Evolutionary conservation across 2,888 invertebrate species (phyloP).

Genomic region (Seladonia tumulorum): DNA sequence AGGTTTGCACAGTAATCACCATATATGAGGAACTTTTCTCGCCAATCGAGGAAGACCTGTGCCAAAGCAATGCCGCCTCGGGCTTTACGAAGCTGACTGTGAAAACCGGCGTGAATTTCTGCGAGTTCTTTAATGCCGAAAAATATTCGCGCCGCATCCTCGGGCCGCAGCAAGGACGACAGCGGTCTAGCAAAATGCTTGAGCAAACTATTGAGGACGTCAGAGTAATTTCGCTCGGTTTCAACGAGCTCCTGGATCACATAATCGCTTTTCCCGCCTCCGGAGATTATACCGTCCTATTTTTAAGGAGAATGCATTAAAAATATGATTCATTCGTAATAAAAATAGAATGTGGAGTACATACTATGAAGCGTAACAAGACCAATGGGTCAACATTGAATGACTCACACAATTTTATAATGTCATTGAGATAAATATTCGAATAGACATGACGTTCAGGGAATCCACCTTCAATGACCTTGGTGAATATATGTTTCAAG

Average conservation of each 20-base stretch:
- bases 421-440: neutral
- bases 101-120: slow-evolving; percentile 94
- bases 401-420: slow-evolving; percentile 25
- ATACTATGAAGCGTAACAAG: slow-evolving; percentile 30
- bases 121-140: slow-evolving; percentile 94
- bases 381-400: slow-evolving; percentile 9
- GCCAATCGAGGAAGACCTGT: slow-evolving; percentile 95
- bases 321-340: neutral
- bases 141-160: slow-evolving; percentile 93
- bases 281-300: slow-evolving; percentile 78
- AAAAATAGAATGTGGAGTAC: neutral
- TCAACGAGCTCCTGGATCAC: slow-evolving; percentile 97
- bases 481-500: no score
- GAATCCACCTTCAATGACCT: no score
- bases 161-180: slow-evolving; percentile 88
- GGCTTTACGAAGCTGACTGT: slow-evolving; percentile 92
- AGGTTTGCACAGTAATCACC: slow-evolving; percentile 98
- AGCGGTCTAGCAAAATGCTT: slow-evolving; percentile 93
- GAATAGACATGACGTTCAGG: no score
- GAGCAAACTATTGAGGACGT: slow-evolving; percentile 94
- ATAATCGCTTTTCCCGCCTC: slow-evolving; percentile 94
- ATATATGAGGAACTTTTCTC: slow-evolving; percentile 96
- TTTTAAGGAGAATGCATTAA: slow-evolving; percentile 13
- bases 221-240: slow-evolving; percentile 98
- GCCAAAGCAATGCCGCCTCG: slow-evolving; percentile 86